Evolutionary conservation across 1,140 invertebrate genomes (phyloP), one percentile per base, ranked within the genome.

Genomic region (Nilaparvata lugens): DNA sequence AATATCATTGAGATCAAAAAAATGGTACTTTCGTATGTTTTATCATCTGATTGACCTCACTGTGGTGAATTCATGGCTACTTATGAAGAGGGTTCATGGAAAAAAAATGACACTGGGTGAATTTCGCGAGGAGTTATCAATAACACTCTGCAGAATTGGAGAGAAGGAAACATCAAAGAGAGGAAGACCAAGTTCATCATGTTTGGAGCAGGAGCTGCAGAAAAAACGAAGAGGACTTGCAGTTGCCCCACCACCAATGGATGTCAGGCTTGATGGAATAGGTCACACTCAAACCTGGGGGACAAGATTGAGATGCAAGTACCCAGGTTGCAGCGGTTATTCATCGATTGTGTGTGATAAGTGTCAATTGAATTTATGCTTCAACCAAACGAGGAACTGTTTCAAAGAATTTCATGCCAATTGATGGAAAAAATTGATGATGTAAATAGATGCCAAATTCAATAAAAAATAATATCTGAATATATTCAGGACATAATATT

Each of bases 11-110:
- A 74, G 71, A 70, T 72, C 67, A 61, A 68, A 69, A 65, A 71
- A 75, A 65, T 76, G 72, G 71, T 71, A 73, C 60, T 63, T 72
- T n/a, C 55, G 72, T 60, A 65, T 78, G 25, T 75, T 77, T 66
- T 74, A 70, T 56, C 73, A 77, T 60, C 64, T 77, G 24, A 58
- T 79, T 55, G 72, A 77, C 65, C 64, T 75, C 62, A 60, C 58
- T 60, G 38, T 66, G 16, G 52, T 62, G 19, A 71, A 69, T 61
- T 42, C 60, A n/a, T 73, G 69, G 70, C 25, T 70, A 25, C 40
- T 68, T 28, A 48, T 40, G 14, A 24, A 43, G 31, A 58, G 24
- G 5, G 24, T 43, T 13, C 23, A 43, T 48, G n/a, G n/a, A 45
- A n/a, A 21, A 40, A 42, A 19, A 11, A 42, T 42, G 31, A 40